A percentile compares a stretch with the other conserved stretches of the same genome.
Evolutionary conservation across 1,140 invertebrate species (phyloP).

Genomic region (Andrena cerasifolii): DNA sequence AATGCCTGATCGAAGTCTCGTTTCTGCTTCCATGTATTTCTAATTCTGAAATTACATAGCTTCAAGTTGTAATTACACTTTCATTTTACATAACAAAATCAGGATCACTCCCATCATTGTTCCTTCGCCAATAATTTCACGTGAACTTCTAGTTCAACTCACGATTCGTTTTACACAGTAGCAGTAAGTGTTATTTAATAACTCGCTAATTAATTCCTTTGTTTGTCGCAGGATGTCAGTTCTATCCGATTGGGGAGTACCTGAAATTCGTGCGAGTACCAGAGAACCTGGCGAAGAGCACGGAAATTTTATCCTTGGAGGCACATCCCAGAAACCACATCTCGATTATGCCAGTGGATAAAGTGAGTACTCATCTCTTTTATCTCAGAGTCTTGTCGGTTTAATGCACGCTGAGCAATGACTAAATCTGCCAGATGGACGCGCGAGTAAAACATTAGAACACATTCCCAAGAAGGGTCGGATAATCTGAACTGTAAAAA

Average conservation of each 20-base stretch:
- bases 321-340: slow-evolving; percentile 89
- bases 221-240: slow-evolving; percentile 87
- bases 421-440: not conserved
- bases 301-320: slow-evolving; percentile 88
- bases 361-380: slow-evolving; percentile 74
- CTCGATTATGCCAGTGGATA: slow-evolving; percentile 87
- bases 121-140: too few relatives aligned
- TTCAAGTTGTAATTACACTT: too few relatives aligned
- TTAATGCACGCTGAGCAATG: not conserved
- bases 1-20: too few relatives aligned
- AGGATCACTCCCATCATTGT: too few relatives aligned
- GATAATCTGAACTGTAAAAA: too few relatives aligned
- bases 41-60: too few relatives aligned
- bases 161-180: not conserved
- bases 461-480: too few relatives aligned
- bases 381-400: not conserved
- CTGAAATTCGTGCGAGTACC: slow-evolving; percentile 89
- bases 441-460: not conserved
- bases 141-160: too few relatives aligned
- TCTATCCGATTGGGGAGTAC: slow-evolving; percentile 90
- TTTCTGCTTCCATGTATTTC: too few relatives aligned
- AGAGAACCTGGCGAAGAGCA: slow-evolving; percentile 86
- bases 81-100: too few relatives aligned
- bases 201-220: slow-evolving; percentile 5
- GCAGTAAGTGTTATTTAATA: not conserved